These are phyloP conservation scores for Agriopis leucophaearia DNA, from an alignment of 2,888 invertebrate genomes.

Conservation along the genomic window DNA sequence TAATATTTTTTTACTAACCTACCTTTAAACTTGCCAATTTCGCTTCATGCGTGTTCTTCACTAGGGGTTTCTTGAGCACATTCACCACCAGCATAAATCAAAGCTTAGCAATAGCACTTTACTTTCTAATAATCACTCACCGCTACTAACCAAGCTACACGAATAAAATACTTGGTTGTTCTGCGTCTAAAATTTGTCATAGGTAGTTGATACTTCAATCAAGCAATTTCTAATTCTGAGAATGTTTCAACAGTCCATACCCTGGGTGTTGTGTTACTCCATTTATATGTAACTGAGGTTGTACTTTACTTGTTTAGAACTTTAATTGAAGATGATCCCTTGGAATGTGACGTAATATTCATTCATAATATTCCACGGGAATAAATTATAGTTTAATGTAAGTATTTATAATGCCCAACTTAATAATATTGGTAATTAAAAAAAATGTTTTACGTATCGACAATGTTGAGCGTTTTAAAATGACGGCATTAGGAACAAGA, in stretches of 20 bases:
- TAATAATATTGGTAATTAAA: too few relatives aligned
- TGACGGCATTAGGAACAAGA: too few relatives aligned
- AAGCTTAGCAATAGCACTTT: not conserved
- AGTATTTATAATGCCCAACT: too few relatives aligned
- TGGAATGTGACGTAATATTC: constrained; percentile 33
- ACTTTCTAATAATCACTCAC: constrained; percentile 26
- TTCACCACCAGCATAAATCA: constrained; percentile 6
- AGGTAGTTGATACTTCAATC: constrained; percentile 52
- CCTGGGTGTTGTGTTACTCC: constrained; percentile 72
- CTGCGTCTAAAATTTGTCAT: constrained; percentile 51
- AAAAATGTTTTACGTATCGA: not conserved
- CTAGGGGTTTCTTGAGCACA: constrained; percentile 2
- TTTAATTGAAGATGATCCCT: constrained; percentile 33
- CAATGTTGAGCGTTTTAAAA: not conserved
- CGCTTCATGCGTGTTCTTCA: not conserved
- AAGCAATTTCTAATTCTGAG: constrained; percentile 74
- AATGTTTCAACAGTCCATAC: constrained; percentile 73
- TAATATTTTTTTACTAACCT: not conserved
- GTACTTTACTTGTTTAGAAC: constrained; percentile 39
- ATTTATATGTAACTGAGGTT: constrained; percentile 60
- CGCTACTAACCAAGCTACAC: constrained; percentile 8
- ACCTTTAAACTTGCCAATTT: constrained; percentile 1
- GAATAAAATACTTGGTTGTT: constrained; percentile 22
- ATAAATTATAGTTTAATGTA: not conserved
- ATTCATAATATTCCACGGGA: constrained; percentile 23